Percentiles rank a stretch among this genome's conserved stretches.
Conservation (phyloP, 2,113 vertebrate species). For the Mirounga angustirostris region DNA sequence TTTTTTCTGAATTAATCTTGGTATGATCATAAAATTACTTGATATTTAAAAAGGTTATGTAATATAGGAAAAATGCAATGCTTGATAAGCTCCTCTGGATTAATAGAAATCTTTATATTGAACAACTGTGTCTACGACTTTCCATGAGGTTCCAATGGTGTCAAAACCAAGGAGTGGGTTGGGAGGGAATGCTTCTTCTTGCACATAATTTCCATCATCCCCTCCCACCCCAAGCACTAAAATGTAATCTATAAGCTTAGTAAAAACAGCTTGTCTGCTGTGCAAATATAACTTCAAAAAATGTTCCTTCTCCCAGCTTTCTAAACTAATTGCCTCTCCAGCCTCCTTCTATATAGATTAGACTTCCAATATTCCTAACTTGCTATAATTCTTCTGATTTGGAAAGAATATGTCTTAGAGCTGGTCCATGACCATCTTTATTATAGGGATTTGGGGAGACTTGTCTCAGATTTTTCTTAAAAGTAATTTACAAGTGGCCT, state of each 20-base stretch:
- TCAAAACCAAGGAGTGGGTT: background rate
- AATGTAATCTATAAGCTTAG: background rate
- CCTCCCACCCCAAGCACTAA: background rate
- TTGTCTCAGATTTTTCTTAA: background rate
- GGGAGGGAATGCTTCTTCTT: background rate
- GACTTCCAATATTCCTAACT: background rate
- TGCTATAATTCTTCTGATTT: background rate
- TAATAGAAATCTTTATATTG: background rate
- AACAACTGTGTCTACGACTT: background rate
- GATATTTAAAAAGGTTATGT: background rate
- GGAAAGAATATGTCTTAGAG: background rate
- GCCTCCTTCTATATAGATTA: background rate
- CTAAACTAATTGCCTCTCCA: background rate
- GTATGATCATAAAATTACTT: background rate
- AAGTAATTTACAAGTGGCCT: conserved; percentile 29
- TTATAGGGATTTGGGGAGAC: background rate
- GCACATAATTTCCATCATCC: background rate
- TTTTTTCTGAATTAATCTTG: background rate
- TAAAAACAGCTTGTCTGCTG: background rate
- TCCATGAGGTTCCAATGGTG: background rate
- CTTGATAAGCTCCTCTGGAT: background rate
- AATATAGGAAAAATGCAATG: background rate
- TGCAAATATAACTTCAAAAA: background rate
- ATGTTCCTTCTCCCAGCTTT: background rate
- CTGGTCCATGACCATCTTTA: background rate